Percentiles rank a stretch among this genome's conserved stretches.
phyloP scores from a whole-genome alignment of 2,797 vertebrate species.

The Argyrosomus regius region DNA sequence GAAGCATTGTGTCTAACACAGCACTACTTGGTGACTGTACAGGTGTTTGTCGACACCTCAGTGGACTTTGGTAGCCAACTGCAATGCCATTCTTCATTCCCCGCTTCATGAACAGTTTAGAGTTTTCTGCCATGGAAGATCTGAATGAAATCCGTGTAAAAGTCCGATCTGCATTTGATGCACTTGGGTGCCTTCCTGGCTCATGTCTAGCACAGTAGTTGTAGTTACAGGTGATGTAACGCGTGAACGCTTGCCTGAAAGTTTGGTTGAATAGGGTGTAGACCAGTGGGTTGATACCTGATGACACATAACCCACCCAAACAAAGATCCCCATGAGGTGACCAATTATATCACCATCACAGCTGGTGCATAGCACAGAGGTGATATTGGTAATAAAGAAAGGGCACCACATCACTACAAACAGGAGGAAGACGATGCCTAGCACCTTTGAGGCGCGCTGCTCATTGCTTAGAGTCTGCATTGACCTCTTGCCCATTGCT shows the following conservation, averaged over 20 bases:
- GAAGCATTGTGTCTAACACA: slow-evolving; percentile 88
- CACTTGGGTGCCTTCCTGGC: slow-evolving; percentile 65
- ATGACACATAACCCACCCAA: slow-evolving; percentile 98
- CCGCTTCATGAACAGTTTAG: slow-evolving; percentile 92
- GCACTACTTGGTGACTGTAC: slow-evolving; percentile 85
- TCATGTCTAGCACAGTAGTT: slow-evolving; percentile 46
- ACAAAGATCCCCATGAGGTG: slow-evolving; percentile 96
- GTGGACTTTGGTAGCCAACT: slow-evolving; percentile 90
- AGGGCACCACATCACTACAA: slow-evolving; percentile 98
- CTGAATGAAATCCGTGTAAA: slow-evolving; percentile 88
- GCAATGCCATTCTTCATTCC: slow-evolving; percentile 92
- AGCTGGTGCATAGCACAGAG: slow-evolving; percentile 91
- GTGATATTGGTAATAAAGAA: slow-evolving; percentile 98
- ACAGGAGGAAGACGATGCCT: slow-evolving; percentile 97
- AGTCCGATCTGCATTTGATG: slow-evolving; percentile 76
- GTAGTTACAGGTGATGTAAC: slow-evolving; percentile 96
- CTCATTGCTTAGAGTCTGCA: slow-evolving; percentile 96
- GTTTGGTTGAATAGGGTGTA: slow-evolving; percentile 99
- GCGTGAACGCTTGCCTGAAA: slow-evolving; percentile 94
- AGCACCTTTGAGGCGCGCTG: slow-evolving; percentile 97
- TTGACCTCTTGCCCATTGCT: slow-evolving; percentile 92
- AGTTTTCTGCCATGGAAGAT: slow-evolving; percentile 91
- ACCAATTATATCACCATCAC: slow-evolving; percentile 85
- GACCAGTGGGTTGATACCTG: slow-evolving; percentile 96
- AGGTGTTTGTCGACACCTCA: slow-evolving; percentile 83